A percentile compares a stretch with the other conserved stretches of the same genome.
Conservation (phyloP, 2,888 invertebrate species). For the Drosophila lacicola region DNA sequence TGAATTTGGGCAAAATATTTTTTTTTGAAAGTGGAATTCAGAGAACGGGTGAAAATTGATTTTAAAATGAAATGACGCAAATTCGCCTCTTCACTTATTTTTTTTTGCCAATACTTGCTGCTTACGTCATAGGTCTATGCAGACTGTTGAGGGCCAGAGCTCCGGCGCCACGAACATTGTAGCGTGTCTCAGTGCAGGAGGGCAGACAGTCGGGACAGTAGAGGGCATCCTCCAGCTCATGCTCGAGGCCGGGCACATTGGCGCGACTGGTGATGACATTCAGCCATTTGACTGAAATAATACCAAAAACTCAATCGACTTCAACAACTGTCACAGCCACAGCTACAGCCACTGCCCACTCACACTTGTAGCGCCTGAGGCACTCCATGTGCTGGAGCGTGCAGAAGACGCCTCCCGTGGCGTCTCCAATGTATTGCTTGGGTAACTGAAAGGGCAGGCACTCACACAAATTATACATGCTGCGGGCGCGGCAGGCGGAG, state of each 20-base stretch:
- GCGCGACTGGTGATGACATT: constrained; percentile 81
- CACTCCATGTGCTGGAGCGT: constrained; percentile 84
- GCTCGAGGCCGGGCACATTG: constrained; percentile 84
- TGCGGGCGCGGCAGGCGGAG: constrained; percentile 86
- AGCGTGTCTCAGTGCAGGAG: constrained; percentile 86
- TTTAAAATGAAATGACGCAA: neutral
- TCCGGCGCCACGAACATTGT: constrained; percentile 84
- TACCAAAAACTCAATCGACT: constrained; percentile 15
- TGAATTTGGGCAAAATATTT: neutral
- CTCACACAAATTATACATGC: constrained; percentile 86
- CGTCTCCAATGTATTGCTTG: constrained; percentile 38
- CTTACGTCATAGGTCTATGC: constrained; percentile 56
- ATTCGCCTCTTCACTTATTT: neutral
- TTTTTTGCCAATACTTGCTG: neutral
- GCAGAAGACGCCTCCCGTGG: constrained; percentile 65
- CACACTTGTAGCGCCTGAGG: constrained; percentile 86
- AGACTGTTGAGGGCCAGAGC: constrained; percentile 60
- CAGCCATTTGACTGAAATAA: constrained; percentile 84
- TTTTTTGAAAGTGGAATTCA: neutral
- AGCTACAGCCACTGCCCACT: constrained; percentile 35
- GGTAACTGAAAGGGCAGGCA: constrained; percentile 87
- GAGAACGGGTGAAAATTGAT: neutral
- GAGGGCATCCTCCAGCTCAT: constrained; percentile 86
- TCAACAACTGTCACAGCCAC: neutral
- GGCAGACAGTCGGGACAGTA: constrained; percentile 87